Percentiles rank a stretch among this genome's conserved stretches.
phyloP scores from a whole-genome alignment of 1,140 invertebrate species.

The Aphelenchoides besseyi region DNA sequence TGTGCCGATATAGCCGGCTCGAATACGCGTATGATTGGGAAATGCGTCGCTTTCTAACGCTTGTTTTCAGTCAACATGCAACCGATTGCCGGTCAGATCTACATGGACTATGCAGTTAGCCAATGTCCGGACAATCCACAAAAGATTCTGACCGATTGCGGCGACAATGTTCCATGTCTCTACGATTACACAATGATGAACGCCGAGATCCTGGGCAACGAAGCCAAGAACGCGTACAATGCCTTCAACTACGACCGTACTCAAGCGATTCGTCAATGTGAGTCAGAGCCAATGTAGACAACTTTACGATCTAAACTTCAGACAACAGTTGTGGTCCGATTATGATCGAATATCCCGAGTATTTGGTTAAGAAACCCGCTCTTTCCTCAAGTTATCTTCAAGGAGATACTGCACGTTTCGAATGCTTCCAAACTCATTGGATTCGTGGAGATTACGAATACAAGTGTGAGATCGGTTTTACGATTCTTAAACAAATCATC shows the following conservation, averaged over 20 bases:
- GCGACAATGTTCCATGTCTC: slow-evolving; percentile 59
- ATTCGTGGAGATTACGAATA: slow-evolving; percentile 61
- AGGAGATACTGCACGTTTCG: slow-evolving; percentile 59
- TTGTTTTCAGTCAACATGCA: slow-evolving; percentile 52
- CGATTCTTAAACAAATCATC: slow-evolving; percentile 63
- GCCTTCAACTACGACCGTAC: slow-evolving; percentile 47
- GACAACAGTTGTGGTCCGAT: slow-evolving; percentile 63
- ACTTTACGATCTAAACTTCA: slow-evolving; percentile 39
- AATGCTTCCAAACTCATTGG: slow-evolving; percentile 62
- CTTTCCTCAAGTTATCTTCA: slow-evolving; percentile 56
- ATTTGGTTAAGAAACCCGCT: slow-evolving; percentile 58
- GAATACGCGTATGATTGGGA: slow-evolving; percentile 28
- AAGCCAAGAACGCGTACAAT: slow-evolving; percentile 55
- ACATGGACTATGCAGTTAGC: slow-evolving; percentile 43
- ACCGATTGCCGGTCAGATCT: slow-evolving; percentile 50
- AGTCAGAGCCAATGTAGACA: slow-evolving; percentile 10
- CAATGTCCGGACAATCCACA: slow-evolving; percentile 61
- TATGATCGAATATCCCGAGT: slow-evolving; percentile 62
- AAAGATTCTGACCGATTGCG: slow-evolving; percentile 53
- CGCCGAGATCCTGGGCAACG: slow-evolving; percentile 55
- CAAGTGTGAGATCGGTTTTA: slow-evolving; percentile 52
- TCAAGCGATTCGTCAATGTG: slow-evolving; percentile 57
- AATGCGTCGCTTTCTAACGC: not conserved
- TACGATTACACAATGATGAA: slow-evolving; percentile 59
- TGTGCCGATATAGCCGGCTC: slow-evolving; percentile 40